Evolutionary conservation across 2,113 vertebrate genomes (phyloP).

Genomic region (Paratilapia polleni): DNA sequence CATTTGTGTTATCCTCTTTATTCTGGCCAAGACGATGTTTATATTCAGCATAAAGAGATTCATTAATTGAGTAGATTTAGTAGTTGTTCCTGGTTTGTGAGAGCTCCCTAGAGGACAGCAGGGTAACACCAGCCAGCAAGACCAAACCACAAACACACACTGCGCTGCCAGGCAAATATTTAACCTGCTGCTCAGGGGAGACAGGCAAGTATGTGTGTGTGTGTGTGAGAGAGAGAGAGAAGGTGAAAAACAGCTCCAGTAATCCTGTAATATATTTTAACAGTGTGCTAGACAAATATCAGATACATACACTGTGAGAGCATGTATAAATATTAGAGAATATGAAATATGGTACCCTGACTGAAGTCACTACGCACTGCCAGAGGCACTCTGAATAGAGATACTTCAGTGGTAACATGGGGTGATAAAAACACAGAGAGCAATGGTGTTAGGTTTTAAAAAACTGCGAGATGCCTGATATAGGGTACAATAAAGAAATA

Average conservation of each 20-base stretch:
- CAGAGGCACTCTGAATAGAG: background rate
- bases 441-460: background rate
- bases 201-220: slow-evolving; percentile 30
- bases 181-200: slow-evolving; percentile 33
- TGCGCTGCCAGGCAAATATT: slow-evolving; percentile 52
- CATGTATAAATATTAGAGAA: background rate
- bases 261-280: slow-evolving; percentile 6
- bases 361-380: background rate
- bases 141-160: background rate
- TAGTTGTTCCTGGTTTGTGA: background rate
- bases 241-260: background rate
- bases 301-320: background rate
- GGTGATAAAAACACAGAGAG: background rate
- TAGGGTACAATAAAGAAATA: background rate
- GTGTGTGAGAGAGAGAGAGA: background rate
- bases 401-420: background rate
- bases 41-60: background rate
- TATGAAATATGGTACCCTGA: background rate
- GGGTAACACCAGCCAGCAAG: slow-evolving; percentile 4
- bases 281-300: background rate
- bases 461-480: background rate
- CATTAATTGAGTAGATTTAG: slow-evolving; percentile 7
- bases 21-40: background rate
- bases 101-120: slow-evolving; percentile 2
- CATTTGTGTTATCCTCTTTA: background rate